Evolutionary conservation across 2,113 vertebrate species (phyloP).

Genomic region (Protomyctophum bolini): DNA sequence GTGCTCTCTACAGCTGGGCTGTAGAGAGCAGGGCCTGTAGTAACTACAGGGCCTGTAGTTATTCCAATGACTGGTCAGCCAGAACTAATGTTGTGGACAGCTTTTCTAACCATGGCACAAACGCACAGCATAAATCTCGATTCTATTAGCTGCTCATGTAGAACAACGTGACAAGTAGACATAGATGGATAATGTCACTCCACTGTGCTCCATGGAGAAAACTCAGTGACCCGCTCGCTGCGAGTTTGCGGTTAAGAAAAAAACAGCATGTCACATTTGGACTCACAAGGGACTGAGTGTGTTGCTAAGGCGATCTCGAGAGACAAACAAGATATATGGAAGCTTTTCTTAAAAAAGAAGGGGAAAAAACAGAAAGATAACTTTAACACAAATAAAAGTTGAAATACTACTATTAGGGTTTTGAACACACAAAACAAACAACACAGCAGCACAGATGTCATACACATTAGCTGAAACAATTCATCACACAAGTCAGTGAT

Average conservation of each 20-base stretch:
- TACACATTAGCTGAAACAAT: too few relatives aligned
- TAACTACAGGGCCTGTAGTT: too few relatives aligned
- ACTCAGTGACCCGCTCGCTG: not conserved
- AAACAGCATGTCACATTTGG: not conserved
- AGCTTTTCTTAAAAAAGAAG: constrained; percentile 5
- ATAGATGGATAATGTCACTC: not conserved
- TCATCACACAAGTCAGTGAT: too few relatives aligned
- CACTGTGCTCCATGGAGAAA: not conserved
- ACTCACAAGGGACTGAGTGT: not conserved
- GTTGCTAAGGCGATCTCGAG: constrained; percentile 20
- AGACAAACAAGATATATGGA: not conserved
- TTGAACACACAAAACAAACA: too few relatives aligned
- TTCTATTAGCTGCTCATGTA: not conserved
- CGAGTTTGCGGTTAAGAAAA: not conserved
- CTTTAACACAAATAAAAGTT: too few relatives aligned
- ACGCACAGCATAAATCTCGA: not conserved
- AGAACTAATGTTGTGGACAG: not conserved
- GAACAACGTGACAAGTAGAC: not conserved
- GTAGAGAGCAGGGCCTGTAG: too few relatives aligned
- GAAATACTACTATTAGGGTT: too few relatives aligned
- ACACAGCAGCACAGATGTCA: too few relatives aligned
- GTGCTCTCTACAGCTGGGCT: too few relatives aligned
- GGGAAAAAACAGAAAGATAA: constrained; percentile 4
- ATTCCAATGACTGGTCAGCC: not conserved
- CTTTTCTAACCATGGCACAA: not conserved